Percentiles rank a stretch among this genome's conserved stretches.
Conservation (phyloP, 2,113 vertebrate species). For the Nothobranchius furzeri region DNA sequence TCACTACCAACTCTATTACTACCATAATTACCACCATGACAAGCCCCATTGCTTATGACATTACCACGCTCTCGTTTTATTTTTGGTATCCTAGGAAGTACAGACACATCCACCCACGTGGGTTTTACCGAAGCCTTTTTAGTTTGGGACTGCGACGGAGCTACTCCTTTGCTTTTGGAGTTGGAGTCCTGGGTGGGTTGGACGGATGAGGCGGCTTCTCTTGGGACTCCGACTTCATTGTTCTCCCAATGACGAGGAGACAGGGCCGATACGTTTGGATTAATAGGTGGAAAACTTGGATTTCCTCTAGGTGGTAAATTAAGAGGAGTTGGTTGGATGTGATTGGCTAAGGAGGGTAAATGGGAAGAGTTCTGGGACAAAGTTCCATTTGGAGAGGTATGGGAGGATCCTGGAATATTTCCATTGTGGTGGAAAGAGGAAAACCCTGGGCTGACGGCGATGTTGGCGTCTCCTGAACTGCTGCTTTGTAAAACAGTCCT, state of each 20-base stretch:
- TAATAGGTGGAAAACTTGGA: slow-evolving; percentile 53
- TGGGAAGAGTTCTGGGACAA: slow-evolving; percentile 26
- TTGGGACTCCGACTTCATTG: slow-evolving; percentile 50
- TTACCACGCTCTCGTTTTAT: slow-evolving; percentile 79
- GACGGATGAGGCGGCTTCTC: slow-evolving; percentile 5
- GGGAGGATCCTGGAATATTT: slow-evolving; percentile 45
- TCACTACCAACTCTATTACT: slow-evolving; percentile 36
- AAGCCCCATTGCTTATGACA: slow-evolving; percentile 27
- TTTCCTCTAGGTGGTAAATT: slow-evolving; percentile 34
- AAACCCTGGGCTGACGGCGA: slow-evolving; percentile 26
- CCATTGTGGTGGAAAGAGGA: slow-evolving; percentile 17
- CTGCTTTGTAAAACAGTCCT: slow-evolving; percentile 5
- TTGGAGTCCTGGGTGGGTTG: slow-evolving; percentile 38
- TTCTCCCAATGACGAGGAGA: slow-evolving; percentile 6
- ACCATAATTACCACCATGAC: slow-evolving; percentile 30
- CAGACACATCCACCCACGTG: slow-evolving; percentile 83
- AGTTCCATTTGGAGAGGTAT: slow-evolving; percentile 23
- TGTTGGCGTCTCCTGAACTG: slow-evolving; percentile 55
- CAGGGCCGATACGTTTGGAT: slow-evolving; percentile 58
- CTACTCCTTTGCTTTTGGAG: slow-evolving; percentile 48
- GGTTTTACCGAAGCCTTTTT: slow-evolving; percentile 75
- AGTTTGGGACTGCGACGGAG: slow-evolving; percentile 29
- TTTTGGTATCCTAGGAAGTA: slow-evolving; percentile 95
- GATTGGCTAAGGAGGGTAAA: slow-evolving; percentile 2
- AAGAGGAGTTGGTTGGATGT: slow-evolving; percentile 27